Evolutionary conservation across 2,113 vertebrate genomes (phyloP), one percentile per base, ranked within the genome.

Genomic region (Nesogale talazaci): DNA sequence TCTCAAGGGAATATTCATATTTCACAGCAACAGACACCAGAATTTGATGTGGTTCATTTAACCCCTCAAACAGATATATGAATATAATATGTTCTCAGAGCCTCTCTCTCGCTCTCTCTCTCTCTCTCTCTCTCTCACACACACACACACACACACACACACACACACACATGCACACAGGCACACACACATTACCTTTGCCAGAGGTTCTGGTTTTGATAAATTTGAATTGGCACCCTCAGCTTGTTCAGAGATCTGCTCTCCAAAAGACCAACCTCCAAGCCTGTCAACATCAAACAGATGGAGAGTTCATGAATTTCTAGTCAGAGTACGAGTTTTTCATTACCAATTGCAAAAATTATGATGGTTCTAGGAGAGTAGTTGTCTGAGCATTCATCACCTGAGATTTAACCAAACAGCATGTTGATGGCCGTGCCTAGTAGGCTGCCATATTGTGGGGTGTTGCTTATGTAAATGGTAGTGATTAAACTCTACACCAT

Each of bases 191-290:
- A 11, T 96, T 97, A 98, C 98, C 98, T 98, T 98, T 46, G 90
- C 93, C 91, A 97, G n/a, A 94, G 65, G n/a, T n/a, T 57, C 95
- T 29, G 75, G 69, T 40, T 87, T 84, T 4, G 96, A 93, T 12
- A 22, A 27, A 65, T 74, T 98, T 29, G 74, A 0, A n/a, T 86
- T 93, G 34, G 22, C 8, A 1, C 92, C 94, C 83, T 83, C 81
- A 88, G 52, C 80, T 78, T 97, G 88, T 78, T 57, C 42, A 2
- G 86, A 14, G 76, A 72, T 86, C 8, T 0, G 91, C 5, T 56
- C 34, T 95, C 97, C 96, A 79, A 98, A 98, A 86, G 98, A 98
- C 98, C 98, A 98, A 9, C 98, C 98, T 86, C 98, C 98, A 29
- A 97, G 97, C 59, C 98, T 98, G 38, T 22, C 6, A 88, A 92